Evolutionary conservation across 2,888 invertebrate genomes (phyloP), one percentile per base, ranked within the genome.

Genomic region (Augiades crinisus): DNA sequence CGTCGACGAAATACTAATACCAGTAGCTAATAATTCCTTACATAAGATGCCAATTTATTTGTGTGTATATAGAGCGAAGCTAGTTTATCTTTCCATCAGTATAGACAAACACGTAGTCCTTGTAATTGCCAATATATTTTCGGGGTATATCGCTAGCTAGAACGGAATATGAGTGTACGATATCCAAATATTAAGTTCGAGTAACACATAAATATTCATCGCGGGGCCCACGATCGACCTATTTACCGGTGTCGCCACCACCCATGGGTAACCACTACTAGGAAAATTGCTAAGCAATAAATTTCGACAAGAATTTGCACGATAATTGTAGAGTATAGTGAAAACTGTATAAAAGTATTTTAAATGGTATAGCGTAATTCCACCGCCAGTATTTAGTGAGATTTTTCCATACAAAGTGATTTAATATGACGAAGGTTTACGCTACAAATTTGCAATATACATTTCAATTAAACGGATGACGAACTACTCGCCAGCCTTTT

Each of bases 241-340:
- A 84, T 86, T 85, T 83, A 75, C 81, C 80, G 74, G 75, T 78
- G 77, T 77, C 78, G 78, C 79, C 73, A 61, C 66, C 71, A 69
- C 65, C 65, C 66, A 72, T 63, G 64, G 69, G 65, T 67, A 58
- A 21, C 19, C 21, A 41, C 22, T 36, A 36, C 64, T 78, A 78
- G 72, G 72, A 67, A 81, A 81, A 84, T 81, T 78, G 75, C 78
- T 74, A 75, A 78, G 75, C 78, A 81, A 81, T 80, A 74, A 70
- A 69, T 71, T 64, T 64, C 64, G 68, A 72, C 73, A 71, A 72
- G 79, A 80, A 75, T 81, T 77, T 81, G 71, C 79, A 77, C 78
- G 73, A 67, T 78, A 81, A 80, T 80, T n/a, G n/a, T n/a, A n/a
- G n/a, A n/a, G n/a, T n/a, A n/a, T n/a, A 27, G 4, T 19, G 19